Base-by-base conservation (phyloP, 2,888 invertebrate species). In the Andrena camellia region DNA sequence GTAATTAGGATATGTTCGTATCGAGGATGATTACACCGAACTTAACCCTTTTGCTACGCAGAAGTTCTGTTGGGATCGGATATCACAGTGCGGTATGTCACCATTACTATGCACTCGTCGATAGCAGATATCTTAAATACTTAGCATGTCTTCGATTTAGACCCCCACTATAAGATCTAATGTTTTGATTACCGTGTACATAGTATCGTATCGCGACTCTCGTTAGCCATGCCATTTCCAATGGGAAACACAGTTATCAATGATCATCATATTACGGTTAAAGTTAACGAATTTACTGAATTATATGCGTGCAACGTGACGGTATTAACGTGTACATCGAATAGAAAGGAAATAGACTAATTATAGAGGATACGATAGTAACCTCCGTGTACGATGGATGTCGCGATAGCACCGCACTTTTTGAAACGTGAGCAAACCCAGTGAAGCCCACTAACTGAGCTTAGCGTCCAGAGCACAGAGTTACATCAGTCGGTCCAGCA, bases 401-500 rank as follows among this genome's bases (percentile, higher is more conserved):
- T 57, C 48, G 50, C 54, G 80, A 78, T 64, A 70, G 59, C 10
- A 31, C 68, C 68, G 63, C 63, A 42, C 63, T 54, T 67, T 75
- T 72, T 29, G 50, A 60, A 78, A 59, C 42, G 54, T 29, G 59
- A 64, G 26, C 42, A n/a, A 42, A 10, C 4, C 20, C 57, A 23
- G 26, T 57, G 20, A 20, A 52, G n/a, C 23, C 69, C 26, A 80
- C 13, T n/a, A 48, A 63, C 17, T 50, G 23, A 70, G 81, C 77
- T 86, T 86, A 81, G 76, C 31, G 26, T 13, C 13, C 26, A 72
- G 26, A 52, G 52, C 29, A 74, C 26, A 42, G 71, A 73, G 69
- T 91, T 90, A 90, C 90, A 88, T 90, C 91, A 91, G 90, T 71
- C 87, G 59, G 63, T 78, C 78, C 50, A 59, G 57, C 89, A 90